Evolutionary conservation across 2,888 invertebrate genomes (phyloP), one percentile per base, ranked within the genome.

Genomic region (Drosophila sordidapex): DNA sequence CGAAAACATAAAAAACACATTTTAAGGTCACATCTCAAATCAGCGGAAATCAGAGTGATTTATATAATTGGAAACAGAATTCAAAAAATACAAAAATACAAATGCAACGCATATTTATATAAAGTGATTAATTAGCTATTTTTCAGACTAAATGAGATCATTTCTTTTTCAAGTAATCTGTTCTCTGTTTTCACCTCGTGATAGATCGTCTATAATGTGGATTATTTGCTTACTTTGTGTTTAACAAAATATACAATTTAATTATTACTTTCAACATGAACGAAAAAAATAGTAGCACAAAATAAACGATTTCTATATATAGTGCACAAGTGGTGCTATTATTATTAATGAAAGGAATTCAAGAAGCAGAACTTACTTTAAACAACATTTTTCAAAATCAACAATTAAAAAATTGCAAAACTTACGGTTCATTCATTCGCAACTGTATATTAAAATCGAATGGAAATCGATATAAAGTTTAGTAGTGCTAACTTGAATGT

Each of bases 141-240:
- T 49, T 57, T 27, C 10, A 25, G 59, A 54, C 11, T 27, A 53
- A 78, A 74, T 77, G 77, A 77, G 77, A 78, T 78, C 78, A 77
- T 77, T 64, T 59, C 59, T 58, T 58, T 76, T 70, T 61, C 11
- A 63, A 53, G 8, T 49, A 61, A 35, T 60, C 48, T 48, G 48
- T 31, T 31, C 29, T 54, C 31, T 15, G 18, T 18, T 18, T 18
- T 38, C 2, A 10, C 6, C 13, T 10, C 3, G 35, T 8, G 2
- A 21, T 63, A 52, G 56, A 31, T 5, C n/a, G 11, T 27, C 27
- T 56, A 61, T 48, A 65, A 33, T 52, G 53, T 33, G 36, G 27
- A 63, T 49, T 61, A 38, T 21, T 40, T 27, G 10, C 11, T 27
- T 48, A 10, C 15, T 25, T 46, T 25, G 15, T 8, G 15, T 4